Percentiles rank a stretch among this genome's conserved stretches.
Conservation (phyloP, 2,888 invertebrate genomes). For the Pollenia angustigena region DNA sequence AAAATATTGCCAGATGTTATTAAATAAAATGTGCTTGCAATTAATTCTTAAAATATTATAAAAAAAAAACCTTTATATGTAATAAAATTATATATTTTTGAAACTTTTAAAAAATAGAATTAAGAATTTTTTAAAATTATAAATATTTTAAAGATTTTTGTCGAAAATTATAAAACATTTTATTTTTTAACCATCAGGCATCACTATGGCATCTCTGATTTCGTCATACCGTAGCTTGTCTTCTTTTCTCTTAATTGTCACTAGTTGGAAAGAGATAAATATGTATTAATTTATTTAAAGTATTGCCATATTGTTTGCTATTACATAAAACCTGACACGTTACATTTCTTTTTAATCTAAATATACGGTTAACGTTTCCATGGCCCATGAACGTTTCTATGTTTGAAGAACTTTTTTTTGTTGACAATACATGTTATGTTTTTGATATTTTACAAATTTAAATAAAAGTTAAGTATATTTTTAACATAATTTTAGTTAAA, state of each 20-base stretch:
- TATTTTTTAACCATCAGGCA: not conserved
- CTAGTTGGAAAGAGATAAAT: constrained; percentile 19
- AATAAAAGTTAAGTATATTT: too few species aligned
- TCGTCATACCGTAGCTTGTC: constrained; percentile 1
- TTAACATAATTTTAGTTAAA: too few species aligned
- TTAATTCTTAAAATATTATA: not conserved
- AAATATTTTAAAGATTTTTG: too few species aligned
- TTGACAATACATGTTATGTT: too few species aligned
- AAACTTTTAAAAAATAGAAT: not conserved
- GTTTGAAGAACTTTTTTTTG: not conserved
- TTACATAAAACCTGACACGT: constrained; percentile 38
- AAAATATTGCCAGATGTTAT: constrained; percentile 43
- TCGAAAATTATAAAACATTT: not conserved
- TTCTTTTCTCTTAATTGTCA: not conserved
- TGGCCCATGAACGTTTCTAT: not conserved
- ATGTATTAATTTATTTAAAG: not conserved
- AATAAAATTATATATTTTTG: not conserved
- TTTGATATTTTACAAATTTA: too few species aligned
- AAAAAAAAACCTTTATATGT: not conserved
- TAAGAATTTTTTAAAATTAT: not conserved
- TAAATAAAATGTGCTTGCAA: not conserved
- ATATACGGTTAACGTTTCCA: not conserved
- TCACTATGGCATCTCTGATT: not conserved
- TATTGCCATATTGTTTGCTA: not conserved
- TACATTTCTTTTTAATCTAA: constrained; percentile 31